phyloP scores from a whole-genome alignment of 2,888 invertebrate genomes.

The Meganola albula region DNA sequence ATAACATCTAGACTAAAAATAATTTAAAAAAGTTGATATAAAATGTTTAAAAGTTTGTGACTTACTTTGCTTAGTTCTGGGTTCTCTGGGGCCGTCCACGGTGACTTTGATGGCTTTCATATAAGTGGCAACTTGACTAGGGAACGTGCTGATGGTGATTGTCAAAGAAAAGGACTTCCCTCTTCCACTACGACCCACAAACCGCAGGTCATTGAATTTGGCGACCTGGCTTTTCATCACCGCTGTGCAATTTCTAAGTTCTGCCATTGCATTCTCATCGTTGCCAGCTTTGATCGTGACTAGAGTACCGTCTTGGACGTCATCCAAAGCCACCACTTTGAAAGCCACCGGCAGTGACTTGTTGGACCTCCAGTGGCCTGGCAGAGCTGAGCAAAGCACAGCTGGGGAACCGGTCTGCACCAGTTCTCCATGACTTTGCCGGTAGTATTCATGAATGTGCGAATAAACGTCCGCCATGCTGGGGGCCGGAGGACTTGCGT shows the following conservation, averaged over 20 bases:
- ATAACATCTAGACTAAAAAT: no score
- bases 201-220: conserved; percentile 98
- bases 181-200: conserved; percentile 97
- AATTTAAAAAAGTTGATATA: conserved; percentile 14
- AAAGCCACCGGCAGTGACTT: conserved; percentile 98
- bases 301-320: conserved; percentile 94
- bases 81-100: conserved; percentile 98
- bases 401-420: conserved; percentile 97
- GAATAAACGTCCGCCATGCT: conserved; percentile 86
- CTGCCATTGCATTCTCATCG: conserved; percentile 98
- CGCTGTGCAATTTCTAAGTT: conserved; percentile 94
- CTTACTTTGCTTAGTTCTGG: conserved; percentile 97
- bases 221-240: conserved; percentile 99
- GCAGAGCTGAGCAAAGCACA: conserved; percentile 94
- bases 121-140: conserved; percentile 93
- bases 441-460: conserved; percentile 86
- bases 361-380: conserved; percentile 98
- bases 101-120: conserved; percentile 99
- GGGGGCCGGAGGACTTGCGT: conserved; percentile 75
- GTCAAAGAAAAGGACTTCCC: conserved; percentile 97
- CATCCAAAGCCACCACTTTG: conserved; percentile 95
- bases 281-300: conserved; percentile 97
- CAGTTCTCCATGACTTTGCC: conserved; percentile 94
- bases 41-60: conserved; percentile 35
- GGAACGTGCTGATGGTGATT: conserved; percentile 90